Percentiles rank a stretch among this genome's conserved stretches.
Conservation (phyloP, 2,797 vertebrate genomes). For the Chiloscyllium punctatum region DNA sequence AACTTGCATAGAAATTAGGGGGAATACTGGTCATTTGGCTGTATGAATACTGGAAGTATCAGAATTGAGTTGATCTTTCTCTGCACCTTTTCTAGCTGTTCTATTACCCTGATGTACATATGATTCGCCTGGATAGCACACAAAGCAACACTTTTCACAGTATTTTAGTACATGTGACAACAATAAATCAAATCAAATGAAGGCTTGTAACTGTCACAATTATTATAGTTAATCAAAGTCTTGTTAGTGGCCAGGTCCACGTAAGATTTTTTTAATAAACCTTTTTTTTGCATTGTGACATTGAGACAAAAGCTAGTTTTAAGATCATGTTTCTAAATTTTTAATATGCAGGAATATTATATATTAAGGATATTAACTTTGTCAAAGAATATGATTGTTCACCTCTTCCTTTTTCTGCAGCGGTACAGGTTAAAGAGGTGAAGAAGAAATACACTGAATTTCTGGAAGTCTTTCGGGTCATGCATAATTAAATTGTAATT, state of each 20-base stretch:
- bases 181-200: too few relatives aligned
- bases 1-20: neutral
- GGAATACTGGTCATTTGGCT: neutral
- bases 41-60: neutral
- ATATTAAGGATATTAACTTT: neutral
- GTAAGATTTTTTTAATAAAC: neutral
- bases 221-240: neutral
- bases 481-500: neutral
- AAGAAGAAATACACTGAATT: slow-evolving; percentile 22
- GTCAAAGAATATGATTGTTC: neutral
- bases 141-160: too few relatives aligned
- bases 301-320: neutral
- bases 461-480: neutral
- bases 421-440: neutral
- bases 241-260: neutral
- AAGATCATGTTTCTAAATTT: neutral
- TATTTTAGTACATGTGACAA: too few relatives aligned
- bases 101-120: too few relatives aligned
- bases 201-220: neutral
- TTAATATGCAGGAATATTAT: neutral
- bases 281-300: too few relatives aligned
- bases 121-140: too few relatives aligned
- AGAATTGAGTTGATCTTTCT: neutral
- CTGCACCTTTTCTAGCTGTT: too few relatives aligned
- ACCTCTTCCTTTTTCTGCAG: neutral